phyloP scores from a whole-genome alignment of 2,113 vertebrate genomes.

The Cavia aperea region DNA sequence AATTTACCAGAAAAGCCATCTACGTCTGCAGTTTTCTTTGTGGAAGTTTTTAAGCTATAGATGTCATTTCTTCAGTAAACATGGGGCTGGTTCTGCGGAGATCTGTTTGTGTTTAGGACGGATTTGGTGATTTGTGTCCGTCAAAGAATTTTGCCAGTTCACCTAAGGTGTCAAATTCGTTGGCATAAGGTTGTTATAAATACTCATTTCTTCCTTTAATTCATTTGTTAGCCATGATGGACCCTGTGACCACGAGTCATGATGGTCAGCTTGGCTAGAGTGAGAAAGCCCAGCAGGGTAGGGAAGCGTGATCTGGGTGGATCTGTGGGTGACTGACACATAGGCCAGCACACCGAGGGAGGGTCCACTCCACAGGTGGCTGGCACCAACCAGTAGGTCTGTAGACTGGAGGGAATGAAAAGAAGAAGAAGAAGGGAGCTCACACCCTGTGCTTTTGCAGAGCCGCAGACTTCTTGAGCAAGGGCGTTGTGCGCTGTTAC shows the following conservation, averaged over 20 bases:
- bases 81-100: not conserved
- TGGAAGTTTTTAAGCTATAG: not conserved
- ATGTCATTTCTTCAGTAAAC: not conserved
- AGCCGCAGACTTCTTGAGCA: not conserved
- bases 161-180: not conserved
- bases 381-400: not conserved
- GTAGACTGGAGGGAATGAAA: not conserved
- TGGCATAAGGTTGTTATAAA: slow-evolving; percentile 8
- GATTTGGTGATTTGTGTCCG: not conserved
- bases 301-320: not conserved
- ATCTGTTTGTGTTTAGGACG: not conserved
- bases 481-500: too few species aligned
- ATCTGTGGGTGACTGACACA: not conserved
- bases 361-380: not conserved
- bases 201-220: not conserved
- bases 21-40: slow-evolving; percentile 2
- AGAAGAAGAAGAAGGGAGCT: not conserved
- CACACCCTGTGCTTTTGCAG: not conserved
- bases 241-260: not conserved
- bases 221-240: too few species aligned
- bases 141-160: not conserved
- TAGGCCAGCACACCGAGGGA: not conserved
- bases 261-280: not conserved
- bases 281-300: not conserved
- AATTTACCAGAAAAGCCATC: slow-evolving; percentile 12